Evolutionary conservation across 2,888 invertebrate species (phyloP).

Genomic region (Alloplasta piceator): DNA sequence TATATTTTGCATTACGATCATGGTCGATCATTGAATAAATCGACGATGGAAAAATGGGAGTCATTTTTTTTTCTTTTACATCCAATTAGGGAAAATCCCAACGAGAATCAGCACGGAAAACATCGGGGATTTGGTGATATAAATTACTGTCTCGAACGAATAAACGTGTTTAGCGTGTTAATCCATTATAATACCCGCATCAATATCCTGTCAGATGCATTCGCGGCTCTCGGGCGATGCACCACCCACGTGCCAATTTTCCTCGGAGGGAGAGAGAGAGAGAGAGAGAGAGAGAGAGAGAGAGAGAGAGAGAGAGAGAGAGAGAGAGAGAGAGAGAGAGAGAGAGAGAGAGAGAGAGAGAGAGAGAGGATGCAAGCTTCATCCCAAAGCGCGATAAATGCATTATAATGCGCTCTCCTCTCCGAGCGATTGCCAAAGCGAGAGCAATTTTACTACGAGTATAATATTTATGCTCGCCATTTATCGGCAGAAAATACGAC

Average conservation of each 20-base stretch:
- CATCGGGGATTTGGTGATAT: conserved; percentile 11
- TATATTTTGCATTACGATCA: neutral
- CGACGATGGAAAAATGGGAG: conserved; percentile 10
- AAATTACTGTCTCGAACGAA: conserved; percentile 65
- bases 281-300: conserved; percentile 10
- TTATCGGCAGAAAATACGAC: conserved; percentile 68
- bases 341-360: conserved; percentile 30
- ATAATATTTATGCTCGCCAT: conserved; percentile 67
- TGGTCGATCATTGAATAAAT: neutral
- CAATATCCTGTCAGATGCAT: conserved; percentile 73
- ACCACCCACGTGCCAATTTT: conserved; percentile 28
- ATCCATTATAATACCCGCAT: conserved; percentile 73
- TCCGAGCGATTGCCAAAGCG: conserved; percentile 44
- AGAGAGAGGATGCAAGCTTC: conserved; percentile 12
- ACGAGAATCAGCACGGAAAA: conserved; percentile 5
- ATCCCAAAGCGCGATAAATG: conserved; percentile 29
- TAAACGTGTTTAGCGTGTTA: conserved; percentile 69
- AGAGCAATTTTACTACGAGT: conserved; percentile 62
- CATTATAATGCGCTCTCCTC: conserved; percentile 30
- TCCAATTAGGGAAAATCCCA: conserved; percentile 31
- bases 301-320: too few relatives aligned
- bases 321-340: conserved; percentile 30
- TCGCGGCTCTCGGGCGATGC: conserved; percentile 38
- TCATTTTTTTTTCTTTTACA: conserved; percentile 34
- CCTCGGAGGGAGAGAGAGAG: conserved; percentile 41